These are phyloP conservation scores for Melanotaenia trifasciata DNA, from an alignment of 2,797 vertebrate genomes.

Conservation along the genomic window DNA sequence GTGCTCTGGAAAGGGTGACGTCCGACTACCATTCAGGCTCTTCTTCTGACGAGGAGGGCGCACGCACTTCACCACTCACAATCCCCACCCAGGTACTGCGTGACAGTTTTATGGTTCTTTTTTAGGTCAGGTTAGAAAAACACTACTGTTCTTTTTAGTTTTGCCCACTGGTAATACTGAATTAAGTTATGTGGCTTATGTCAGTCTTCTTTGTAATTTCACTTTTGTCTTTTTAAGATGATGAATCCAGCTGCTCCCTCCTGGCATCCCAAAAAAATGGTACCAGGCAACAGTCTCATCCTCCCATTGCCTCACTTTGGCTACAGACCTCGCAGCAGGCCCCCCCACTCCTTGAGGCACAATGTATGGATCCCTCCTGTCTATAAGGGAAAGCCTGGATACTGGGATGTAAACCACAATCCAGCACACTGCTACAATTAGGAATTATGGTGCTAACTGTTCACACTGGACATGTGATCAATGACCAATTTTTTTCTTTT, in stretches of 20 bases:
- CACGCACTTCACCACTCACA: conserved; percentile 49
- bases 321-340: conserved; percentile 61
- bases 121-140: background rate
- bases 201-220: too few species aligned
- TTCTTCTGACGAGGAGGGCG: conserved; percentile 82
- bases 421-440: conserved; percentile 64
- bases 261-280: conserved; percentile 71
- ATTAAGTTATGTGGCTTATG: background rate
- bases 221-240: conserved; percentile 37
- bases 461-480: conserved; percentile 63
- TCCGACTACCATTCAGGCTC: conserved; percentile 86
- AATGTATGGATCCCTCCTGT: conserved; percentile 68
- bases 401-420: conserved; percentile 66
- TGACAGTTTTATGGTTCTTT: background rate
- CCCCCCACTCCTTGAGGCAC: conserved; percentile 45
- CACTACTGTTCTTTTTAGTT: too few species aligned
- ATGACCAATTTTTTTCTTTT: conserved; percentile 56
- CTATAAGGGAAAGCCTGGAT: conserved; percentile 50
- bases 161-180: too few species aligned
- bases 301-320: conserved; percentile 54
- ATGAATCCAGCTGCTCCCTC: conserved; percentile 70
- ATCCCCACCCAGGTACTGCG: conserved; percentile 68
- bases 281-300: conserved; percentile 40
- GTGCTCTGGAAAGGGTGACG: conserved; percentile 82
- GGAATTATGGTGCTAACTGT: conserved; percentile 41